Evolutionary conservation across 2,888 invertebrate species (phyloP).

Genomic region (Agrotis exclamationis): DNA sequence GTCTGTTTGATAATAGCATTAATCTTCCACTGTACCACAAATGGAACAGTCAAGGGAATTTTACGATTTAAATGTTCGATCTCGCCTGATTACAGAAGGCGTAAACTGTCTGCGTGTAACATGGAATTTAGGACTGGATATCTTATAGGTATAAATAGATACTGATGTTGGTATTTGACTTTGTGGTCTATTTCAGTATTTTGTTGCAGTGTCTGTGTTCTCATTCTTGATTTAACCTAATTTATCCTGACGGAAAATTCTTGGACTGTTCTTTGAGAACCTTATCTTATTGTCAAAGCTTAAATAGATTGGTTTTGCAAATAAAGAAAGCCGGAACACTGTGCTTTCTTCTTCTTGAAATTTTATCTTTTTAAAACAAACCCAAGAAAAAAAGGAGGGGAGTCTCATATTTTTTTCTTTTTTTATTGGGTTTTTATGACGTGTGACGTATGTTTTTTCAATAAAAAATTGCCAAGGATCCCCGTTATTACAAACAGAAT

Average conservation of each 20-base stretch:
- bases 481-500: too few relatives aligned
- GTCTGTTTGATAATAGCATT: too few relatives aligned
- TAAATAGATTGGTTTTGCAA: too few relatives aligned
- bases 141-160: slow-evolving; percentile 8
- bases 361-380: too few relatives aligned
- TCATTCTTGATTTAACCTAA: not conserved
- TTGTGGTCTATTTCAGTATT: slow-evolving; percentile 15
- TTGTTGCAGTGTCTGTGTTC: not conserved
- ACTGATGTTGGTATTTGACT: not conserved
- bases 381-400: too few relatives aligned
- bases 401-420: too few relatives aligned
- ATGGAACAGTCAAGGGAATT: not conserved
- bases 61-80: not conserved
- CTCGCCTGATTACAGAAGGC: slow-evolving; percentile 13
- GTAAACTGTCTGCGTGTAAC: slow-evolving; percentile 6
- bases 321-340: not conserved
- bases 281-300: not conserved
- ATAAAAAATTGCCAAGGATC: too few relatives aligned
- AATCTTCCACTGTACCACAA: too few relatives aligned
- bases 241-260: not conserved
- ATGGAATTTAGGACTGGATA: slow-evolving; percentile 14
- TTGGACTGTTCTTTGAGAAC: not conserved
- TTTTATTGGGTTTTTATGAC: too few relatives aligned
- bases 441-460: too few relatives aligned
- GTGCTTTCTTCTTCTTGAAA: too few relatives aligned